Evolutionary conservation across 92 coral and sea anemone genomes (phyloP), one percentile per base, ranked within the genome.

Genomic region (Epizoanthus scotinus): DNA sequence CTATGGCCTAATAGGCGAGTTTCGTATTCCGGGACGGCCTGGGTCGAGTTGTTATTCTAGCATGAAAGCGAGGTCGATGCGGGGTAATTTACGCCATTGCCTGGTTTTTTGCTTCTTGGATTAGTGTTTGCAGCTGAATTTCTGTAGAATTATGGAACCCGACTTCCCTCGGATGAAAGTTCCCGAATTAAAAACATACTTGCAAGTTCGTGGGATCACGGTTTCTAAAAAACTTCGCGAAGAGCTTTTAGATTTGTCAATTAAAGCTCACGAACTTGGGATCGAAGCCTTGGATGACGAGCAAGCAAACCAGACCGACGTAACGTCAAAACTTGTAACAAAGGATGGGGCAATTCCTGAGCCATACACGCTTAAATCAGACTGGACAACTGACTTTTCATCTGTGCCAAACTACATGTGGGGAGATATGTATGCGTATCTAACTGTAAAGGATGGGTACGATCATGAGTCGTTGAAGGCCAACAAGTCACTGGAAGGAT

Each of bases 321-420:
- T 62, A 14, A 73, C 71, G 8, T 77, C 75, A 63, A 83, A 83
- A 73, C 73, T 73, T 55, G 57, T 83, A 7, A 60, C 62, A 57
- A 63, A 62, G 63, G 50, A 83, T 73, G 74, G 86, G 13, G 42
- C 55, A 34, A 19, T 73, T 20, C 59, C 86, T 19, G 71, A 38
- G 55, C 78, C 71, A 64, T 84, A 55, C 34, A 56, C 56, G 9
- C 78, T 67, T 31, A 70, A 75, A 63, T 66, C 78, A 28, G 78
- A 84, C 87, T 84, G 84, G 55, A 77, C 77, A 54, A 77, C 57
- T 9, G 84, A 84, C 70, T 67, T 77, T 78, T 84, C 63, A n/a
- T 67, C 8, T 38, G 20, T 57, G 47, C 83, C 87, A 22, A 56
- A 77, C 78, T 84, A 74, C 57, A 10, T 68, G 25, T 77, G 78